Evolutionary conservation across 2,113 vertebrate species (phyloP).

Genomic region (Polypterus bichir): DNA sequence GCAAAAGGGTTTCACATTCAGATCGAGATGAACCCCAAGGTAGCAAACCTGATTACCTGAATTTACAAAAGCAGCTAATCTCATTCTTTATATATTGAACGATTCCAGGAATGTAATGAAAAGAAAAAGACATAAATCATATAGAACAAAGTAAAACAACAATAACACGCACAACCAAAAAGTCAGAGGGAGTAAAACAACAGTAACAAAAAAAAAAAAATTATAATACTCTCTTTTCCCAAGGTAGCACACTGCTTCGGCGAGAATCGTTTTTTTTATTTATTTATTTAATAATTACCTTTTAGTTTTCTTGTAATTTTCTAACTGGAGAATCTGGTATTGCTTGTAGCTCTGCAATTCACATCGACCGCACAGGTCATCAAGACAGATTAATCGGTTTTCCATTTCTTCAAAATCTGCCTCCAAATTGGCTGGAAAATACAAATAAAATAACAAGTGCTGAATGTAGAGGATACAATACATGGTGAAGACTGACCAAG

Average conservation of each 20-base stretch:
- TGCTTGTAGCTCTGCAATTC: conserved; percentile 71
- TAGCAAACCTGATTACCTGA: too few species aligned
- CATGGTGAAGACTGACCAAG: too few species aligned
- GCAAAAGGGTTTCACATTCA: too few species aligned
- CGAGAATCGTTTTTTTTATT: neutral
- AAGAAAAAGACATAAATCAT: neutral
- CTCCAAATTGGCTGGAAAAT: conserved; percentile 65
- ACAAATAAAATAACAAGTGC: conserved; percentile 17
- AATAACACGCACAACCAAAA: neutral
- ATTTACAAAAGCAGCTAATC: too few species aligned
- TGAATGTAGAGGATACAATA: too few species aligned
- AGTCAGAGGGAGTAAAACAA: too few species aligned
- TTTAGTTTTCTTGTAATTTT: conserved; percentile 78
- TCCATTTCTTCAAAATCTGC: conserved; percentile 85
- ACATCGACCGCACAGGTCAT: conserved; percentile 76
- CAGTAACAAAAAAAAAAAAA: neutral
- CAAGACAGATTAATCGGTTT: conserved; percentile 64
- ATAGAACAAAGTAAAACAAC: neutral
- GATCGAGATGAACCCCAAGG: too few species aligned
- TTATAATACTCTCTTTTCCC: neutral
- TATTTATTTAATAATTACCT: conserved; percentile 45
- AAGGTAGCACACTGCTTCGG: neutral
- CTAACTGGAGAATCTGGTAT: conserved; percentile 60
- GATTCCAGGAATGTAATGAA: neutral
- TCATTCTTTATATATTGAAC: too few species aligned